Base-by-base conservation (phyloP, 2,888 invertebrate genomes). In the Drosophila koepferae region DNA sequence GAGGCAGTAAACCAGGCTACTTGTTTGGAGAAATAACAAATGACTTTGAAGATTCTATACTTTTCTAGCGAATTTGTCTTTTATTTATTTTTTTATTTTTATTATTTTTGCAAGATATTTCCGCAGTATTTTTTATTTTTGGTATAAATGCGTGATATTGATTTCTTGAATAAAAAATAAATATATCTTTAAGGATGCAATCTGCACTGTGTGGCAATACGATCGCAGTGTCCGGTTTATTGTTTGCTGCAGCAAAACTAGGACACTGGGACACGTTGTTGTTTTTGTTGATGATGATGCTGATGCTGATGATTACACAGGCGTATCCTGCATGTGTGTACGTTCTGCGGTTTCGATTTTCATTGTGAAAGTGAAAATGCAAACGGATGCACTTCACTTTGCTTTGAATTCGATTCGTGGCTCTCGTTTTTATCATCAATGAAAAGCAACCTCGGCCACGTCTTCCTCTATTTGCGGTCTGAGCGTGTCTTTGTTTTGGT, bases 211-310 rank as follows among this genome's bases (percentile, higher is more conserved):
- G 48, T 75, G 80, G 91, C 84, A 91, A 91, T 88, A 72, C 55
- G 91, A 91, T 91, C 90, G 80, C 83, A 81, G 85, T 89, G 89
- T 90, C 89, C 90, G 90, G 90, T 81, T 82, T 73, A 76, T 89
- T 89, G 90, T 90, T 83, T 82, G 75, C 68, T 41, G 62, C 71
- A 49, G 48, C 36, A 68, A 77, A 76, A 80, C 67, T 80, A 77
- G 80, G 82, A 86, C 84, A 83, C 76, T 81, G 36, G 67, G 65
- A 53, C 74, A 72, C 56, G 67, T 61, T 55, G 59, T 20, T 38
- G 58, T 40, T 55, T 55, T n/a, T 38, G 56, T 36, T 63, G 67
- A 40, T 56, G 60, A 28, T 62, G 51, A 31, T 38, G 68, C 36
- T 54, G 61, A 40, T 63, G 53, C 18, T 43, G 71, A 54, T 82